phyloP scores from a whole-genome alignment of 2,888 invertebrate species.

The Allygus modestus region DNA sequence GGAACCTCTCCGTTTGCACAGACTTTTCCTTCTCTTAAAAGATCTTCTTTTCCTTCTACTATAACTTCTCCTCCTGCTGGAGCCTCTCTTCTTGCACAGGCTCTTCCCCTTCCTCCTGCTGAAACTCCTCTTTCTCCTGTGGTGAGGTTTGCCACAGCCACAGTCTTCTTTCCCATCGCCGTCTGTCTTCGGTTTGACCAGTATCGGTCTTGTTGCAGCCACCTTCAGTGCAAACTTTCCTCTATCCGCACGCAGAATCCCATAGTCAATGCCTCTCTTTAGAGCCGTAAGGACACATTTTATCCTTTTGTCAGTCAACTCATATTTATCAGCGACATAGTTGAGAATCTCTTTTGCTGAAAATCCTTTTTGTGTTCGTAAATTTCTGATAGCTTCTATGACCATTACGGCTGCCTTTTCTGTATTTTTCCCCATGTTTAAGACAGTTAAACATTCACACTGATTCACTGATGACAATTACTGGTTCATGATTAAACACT shows the following conservation, averaged over 20 bases:
- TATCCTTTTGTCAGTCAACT: background rate
- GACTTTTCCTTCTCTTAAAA: background rate
- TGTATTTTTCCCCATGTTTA: background rate
- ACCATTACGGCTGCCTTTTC: slow-evolving; percentile 25
- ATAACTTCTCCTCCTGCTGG: slow-evolving; percentile 17
- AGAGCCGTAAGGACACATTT: slow-evolving; percentile 1
- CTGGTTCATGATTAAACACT: background rate
- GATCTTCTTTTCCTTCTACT: background rate
- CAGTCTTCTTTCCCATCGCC: background rate
- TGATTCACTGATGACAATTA: too few species aligned
- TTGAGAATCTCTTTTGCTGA: background rate
- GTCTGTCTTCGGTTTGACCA: background rate
- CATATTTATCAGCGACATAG: slow-evolving; percentile 10
- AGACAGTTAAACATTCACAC: too few species aligned
- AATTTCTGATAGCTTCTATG: slow-evolving; percentile 21
- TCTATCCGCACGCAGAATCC: background rate
- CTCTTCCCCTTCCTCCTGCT: slow-evolving; percentile 28
- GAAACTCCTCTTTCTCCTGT: background rate
- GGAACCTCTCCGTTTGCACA: background rate
- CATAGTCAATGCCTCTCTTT: slow-evolving; percentile 9
- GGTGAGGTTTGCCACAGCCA: background rate
- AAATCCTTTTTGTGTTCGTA: slow-evolving; percentile 20
- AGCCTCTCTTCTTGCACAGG: slow-evolving; percentile 59
- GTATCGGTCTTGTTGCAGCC: background rate
- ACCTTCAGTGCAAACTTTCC: slow-evolving; percentile 20